A percentile compares a stretch with the other conserved stretches of the same genome.
These are phyloP conservation scores for Phoenoteleia sp. DNA, from an alignment of 2,888 invertebrate species.

Conservation along the genomic window DNA sequence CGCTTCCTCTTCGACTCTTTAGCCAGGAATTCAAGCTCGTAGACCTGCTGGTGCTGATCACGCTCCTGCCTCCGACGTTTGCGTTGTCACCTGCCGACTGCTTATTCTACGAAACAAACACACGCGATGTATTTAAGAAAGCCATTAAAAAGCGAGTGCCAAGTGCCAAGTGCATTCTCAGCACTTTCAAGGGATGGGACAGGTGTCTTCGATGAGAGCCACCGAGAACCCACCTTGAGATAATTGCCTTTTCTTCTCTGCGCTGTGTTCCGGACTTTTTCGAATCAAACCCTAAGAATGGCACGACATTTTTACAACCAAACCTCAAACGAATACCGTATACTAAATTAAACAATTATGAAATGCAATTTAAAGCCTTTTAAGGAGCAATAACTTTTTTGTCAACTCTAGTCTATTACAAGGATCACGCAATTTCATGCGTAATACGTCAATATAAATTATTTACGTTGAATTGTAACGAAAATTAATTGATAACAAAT, in stretches of 20 bases:
- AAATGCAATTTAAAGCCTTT: not conserved
- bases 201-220: constrained; percentile 42
- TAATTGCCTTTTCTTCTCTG: constrained; percentile 50
- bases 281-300: not conserved
- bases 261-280: not conserved
- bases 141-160: constrained; percentile 43
- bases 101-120: constrained; percentile 81
- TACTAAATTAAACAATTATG: constrained; percentile 8
- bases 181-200: constrained; percentile 34
- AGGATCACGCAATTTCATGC: not conserved
- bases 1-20: constrained; percentile 84
- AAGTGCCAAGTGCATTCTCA: constrained; percentile 38
- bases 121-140: constrained; percentile 52
- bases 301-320: not conserved
- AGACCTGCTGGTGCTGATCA: constrained; percentile 78
- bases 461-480: no score
- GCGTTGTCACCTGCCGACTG: constrained; percentile 80
- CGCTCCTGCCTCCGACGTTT: constrained; percentile 78
- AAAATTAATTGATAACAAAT: no score
- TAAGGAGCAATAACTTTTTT: not conserved
- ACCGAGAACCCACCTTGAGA: constrained; percentile 39
- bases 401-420: not conserved
- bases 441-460: not conserved
- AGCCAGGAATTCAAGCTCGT: constrained; percentile 83
- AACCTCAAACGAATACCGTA: not conserved